phyloP scores from a whole-genome alignment of 2,888 invertebrate genomes.

The Conomelus anceps region DNA sequence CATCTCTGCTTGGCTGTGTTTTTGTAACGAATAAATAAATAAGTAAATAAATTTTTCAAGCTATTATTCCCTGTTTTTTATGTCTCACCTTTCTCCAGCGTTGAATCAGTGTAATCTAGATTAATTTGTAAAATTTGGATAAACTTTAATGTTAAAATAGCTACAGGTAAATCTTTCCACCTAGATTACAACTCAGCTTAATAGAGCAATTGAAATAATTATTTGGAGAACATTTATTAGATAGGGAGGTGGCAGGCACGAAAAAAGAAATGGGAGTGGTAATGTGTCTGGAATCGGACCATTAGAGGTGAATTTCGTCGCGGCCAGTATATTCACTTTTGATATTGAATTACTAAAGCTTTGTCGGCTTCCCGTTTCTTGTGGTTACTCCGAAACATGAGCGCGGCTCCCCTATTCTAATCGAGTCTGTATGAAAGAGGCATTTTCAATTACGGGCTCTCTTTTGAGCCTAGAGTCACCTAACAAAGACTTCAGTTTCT shows the following conservation, averaged over 20 bases:
- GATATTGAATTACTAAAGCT: not conserved
- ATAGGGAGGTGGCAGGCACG: not conserved
- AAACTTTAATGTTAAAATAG: not conserved
- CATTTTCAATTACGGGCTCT: not conserved
- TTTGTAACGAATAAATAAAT: too few relatives aligned
- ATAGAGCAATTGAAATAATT: not conserved
- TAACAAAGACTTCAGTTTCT: not conserved
- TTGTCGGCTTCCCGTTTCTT: not conserved
- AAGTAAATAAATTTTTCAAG: too few relatives aligned
- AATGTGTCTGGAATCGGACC: not conserved
- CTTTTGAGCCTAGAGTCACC: not conserved
- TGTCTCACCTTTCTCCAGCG: not conserved
- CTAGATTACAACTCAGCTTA: not conserved
- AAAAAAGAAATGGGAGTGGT: not conserved
- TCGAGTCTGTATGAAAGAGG: not conserved
- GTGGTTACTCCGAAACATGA: not conserved
- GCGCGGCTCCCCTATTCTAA: not conserved
- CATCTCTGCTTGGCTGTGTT: too few relatives aligned
- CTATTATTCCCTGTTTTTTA: too few relatives aligned
- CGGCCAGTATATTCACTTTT: not conserved
- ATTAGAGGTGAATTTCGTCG: not conserved
- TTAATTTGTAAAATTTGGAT: too few relatives aligned
- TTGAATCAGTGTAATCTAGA: too few relatives aligned
- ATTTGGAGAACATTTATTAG: not conserved
- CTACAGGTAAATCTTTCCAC: not conserved